Conservation (phyloP, 2,888 invertebrate species). For the Synanthedon vespiformis region DNA sequence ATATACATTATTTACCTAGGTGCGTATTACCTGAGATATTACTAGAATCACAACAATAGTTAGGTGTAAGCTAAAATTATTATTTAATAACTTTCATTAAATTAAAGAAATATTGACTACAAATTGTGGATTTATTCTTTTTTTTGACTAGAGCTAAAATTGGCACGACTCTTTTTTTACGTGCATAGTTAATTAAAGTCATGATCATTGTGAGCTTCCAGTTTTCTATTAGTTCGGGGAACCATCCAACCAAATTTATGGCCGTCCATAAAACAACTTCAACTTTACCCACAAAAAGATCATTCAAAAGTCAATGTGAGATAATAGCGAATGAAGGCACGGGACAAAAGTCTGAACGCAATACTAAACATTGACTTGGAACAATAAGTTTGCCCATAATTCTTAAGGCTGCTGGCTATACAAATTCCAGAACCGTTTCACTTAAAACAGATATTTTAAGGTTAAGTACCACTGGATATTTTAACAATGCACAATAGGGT, state of each 20-base stretch:
- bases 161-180: slow-evolving; percentile 6
- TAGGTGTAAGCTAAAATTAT: no score
- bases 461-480: slow-evolving; percentile 50
- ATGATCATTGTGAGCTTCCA: slow-evolving; percentile 32
- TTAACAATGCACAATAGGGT: slow-evolving; percentile 34
- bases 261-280: slow-evolving; percentile 62
- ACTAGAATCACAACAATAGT: no score
- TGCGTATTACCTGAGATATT: no score
- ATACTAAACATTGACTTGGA: slow-evolving; percentile 40
- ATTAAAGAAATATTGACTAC: no score
- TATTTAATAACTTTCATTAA: no score
- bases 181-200: slow-evolving; percentile 22
- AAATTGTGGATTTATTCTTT: no score
- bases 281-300: slow-evolving; percentile 59
- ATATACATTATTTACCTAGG: no score
- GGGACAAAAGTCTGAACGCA: slow-evolving; percentile 60
- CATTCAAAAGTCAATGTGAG: slow-evolving; percentile 52
- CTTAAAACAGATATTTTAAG: slow-evolving; percentile 60
- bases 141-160: not conserved
- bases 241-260: slow-evolving; percentile 47
- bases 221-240: slow-evolving; percentile 24
- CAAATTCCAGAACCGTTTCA: slow-evolving; percentile 49
- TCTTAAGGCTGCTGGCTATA: slow-evolving; percentile 26
- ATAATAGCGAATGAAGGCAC: slow-evolving; percentile 56
- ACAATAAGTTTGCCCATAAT: slow-evolving; percentile 53